phyloP scores from a whole-genome alignment of 2,797 vertebrate genomes.

The Glossophaga mutica region DNA sequence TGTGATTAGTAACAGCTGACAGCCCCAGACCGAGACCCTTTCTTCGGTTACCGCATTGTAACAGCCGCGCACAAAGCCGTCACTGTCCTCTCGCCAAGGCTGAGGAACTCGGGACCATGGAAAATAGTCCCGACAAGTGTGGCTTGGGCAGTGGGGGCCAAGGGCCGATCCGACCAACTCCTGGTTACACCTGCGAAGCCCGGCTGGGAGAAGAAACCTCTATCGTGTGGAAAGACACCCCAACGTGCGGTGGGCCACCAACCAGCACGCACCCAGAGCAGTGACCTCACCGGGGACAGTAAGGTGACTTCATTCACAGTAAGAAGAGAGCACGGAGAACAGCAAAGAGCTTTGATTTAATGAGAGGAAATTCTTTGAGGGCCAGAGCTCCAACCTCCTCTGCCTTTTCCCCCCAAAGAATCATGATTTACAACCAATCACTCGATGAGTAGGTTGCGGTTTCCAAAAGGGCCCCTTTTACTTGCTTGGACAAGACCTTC shows the following conservation, averaged over 20 bases:
- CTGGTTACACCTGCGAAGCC: constrained; percentile 77
- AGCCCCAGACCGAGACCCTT: constrained; percentile 82
- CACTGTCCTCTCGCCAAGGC: constrained; percentile 86
- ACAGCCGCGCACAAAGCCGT: constrained; percentile 84
- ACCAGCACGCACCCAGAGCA: neutral
- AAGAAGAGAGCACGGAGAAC: neutral
- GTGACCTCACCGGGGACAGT: neutral
- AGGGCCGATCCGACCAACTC: constrained; percentile 48
- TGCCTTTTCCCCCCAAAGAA: neutral
- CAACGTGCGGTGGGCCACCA: neutral
- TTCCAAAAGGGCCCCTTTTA: constrained; percentile 6
- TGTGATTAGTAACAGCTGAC: constrained; percentile 89
- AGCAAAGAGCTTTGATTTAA: constrained; percentile 46
- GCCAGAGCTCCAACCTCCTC: neutral
- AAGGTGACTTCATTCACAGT: neutral
- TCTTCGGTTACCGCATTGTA: constrained; percentile 85
- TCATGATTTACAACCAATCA: neutral
- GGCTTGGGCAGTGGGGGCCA: constrained; percentile 60
- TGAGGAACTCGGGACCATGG: constrained; percentile 79
- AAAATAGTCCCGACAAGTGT: constrained; percentile 77
- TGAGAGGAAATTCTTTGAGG: constrained; percentile 60
- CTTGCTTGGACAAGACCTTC: neutral
- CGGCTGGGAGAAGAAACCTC: constrained; percentile 63
- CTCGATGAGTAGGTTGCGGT: neutral
- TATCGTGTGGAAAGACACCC: neutral